Evolutionary conservation across 2,888 invertebrate species (phyloP), one percentile per base, ranked within the genome.

Genomic region (Psylliodes chrysocephalus): DNA sequence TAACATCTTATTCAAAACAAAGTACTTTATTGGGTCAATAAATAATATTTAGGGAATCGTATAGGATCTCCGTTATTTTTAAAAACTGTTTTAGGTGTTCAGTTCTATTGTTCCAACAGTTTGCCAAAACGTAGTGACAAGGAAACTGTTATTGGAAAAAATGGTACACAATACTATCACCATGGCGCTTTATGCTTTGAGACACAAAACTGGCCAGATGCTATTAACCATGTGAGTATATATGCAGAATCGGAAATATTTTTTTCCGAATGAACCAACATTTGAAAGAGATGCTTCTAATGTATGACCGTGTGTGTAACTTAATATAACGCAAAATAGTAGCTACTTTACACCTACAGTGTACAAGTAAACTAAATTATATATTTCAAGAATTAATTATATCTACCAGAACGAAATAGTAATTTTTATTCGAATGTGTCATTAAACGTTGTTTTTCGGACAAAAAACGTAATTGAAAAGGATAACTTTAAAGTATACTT

Each of bases 131-230:
- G 79, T 3, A 73, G 70, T 33, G 64, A 72, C 6, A 42, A 68
- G 55, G 60, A 62, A 8, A 67, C 46, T 6, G 49, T 75, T 12
- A 51, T 47, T 5, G 79, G 79, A 1, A 79, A 79, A 67, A 74
- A 71, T 10, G 76, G 73, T 17, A 55, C 51, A 1, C 56, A 66
- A 7, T 79, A 79, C 69, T 74, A 71, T 30, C 77, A 78, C 56
- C 77, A 79, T 74, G 91, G 91, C 0, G 92, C 92, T 1, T 89
- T 96, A 76, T 95, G 95, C 77, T 83, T 96, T 55, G 95, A 96
- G 85, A 93, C 96, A 0, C 96, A 97, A 82, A 93, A 94, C 78
- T 96, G 90, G 84, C 96, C 97, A 0, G 93, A 98, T 82, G 93
- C 95, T 8, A 85, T 93, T 0, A 94, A 96, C 82, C 90, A 93